These are phyloP conservation scores for Pristionchus arcanus DNA, from an alignment of 2,888 invertebrate species.

Conservation along the genomic window DNA sequence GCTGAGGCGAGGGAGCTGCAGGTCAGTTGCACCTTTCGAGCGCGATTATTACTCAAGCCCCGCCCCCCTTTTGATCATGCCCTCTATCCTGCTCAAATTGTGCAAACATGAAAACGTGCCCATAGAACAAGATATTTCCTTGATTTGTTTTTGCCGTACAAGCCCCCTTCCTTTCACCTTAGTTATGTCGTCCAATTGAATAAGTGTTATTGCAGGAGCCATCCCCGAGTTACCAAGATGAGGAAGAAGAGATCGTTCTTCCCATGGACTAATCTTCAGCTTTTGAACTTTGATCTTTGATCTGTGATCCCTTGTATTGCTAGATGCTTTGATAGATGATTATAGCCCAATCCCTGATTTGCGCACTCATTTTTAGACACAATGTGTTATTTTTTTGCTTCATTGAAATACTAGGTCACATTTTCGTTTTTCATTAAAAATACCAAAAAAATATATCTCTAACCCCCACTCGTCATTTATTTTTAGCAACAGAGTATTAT, in stretches of 20 bases:
- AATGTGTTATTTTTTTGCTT: neutral
- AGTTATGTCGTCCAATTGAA: no score
- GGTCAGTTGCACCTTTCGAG: neutral
- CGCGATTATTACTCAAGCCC: no score
- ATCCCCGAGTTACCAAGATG: neutral
- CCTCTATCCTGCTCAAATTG: no score
- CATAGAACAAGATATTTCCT: no score
- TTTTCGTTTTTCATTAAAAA: neutral
- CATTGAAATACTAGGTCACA: slow-evolving; percentile 4
- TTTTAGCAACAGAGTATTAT: slow-evolving; percentile 26
- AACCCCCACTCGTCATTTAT: slow-evolving; percentile 39
- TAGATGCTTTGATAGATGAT: no score
- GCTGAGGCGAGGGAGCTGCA: neutral
- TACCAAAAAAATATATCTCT: neutral
- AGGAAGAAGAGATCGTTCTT: neutral
- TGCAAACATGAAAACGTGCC: no score
- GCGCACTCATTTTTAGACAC: neutral
- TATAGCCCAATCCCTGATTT: no score
- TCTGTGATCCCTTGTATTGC: neutral
- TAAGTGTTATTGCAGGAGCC: no score
- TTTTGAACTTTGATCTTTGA: slow-evolving; percentile 5
- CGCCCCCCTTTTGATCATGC: no score
- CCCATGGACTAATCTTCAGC: neutral
- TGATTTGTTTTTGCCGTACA: no score
- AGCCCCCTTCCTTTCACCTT: no score